phyloP scores from a whole-genome alignment of 2,888 invertebrate genomes.

The Acanthacorydalis orientalis region DNA sequence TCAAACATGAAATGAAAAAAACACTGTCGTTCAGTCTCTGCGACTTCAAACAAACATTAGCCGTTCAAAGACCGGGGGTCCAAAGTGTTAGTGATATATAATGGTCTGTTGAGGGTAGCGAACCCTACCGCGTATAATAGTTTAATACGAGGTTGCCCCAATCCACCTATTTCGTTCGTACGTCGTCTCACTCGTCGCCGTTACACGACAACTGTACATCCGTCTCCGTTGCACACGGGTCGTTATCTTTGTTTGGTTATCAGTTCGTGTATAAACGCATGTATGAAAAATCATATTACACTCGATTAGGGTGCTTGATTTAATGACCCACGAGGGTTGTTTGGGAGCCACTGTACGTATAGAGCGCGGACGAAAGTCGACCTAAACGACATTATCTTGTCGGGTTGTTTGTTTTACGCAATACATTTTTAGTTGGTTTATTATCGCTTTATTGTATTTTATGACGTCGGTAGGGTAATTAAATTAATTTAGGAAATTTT shows the following conservation, averaged over 20 bases:
- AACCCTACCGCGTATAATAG: conserved; percentile 13
- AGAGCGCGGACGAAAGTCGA: too few relatives aligned
- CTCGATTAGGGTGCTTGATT: conserved; percentile 14
- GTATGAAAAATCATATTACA: conserved; percentile 15
- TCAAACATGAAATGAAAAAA: too few relatives aligned
- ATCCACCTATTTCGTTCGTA: not conserved
- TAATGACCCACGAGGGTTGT: conserved; percentile 10
- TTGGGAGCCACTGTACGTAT: not conserved
- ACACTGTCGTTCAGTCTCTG: too few relatives aligned
- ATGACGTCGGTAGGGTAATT: too few relatives aligned
- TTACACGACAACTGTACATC: not conserved
- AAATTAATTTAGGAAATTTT: too few relatives aligned
- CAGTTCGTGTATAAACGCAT: conserved; percentile 8
- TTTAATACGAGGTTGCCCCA: conserved; percentile 11
- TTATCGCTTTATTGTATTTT: too few relatives aligned
- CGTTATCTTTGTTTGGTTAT: conserved; percentile 6
- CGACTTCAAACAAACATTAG: not conserved
- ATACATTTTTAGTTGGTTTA: too few relatives aligned
- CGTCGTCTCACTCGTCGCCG: not conserved
- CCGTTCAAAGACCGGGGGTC: not conserved
- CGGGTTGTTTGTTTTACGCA: too few relatives aligned
- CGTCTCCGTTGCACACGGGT: not conserved
- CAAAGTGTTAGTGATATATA: conserved; percentile 13
- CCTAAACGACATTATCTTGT: too few relatives aligned
- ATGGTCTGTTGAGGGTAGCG: conserved; percentile 9